These are phyloP conservation scores for Pygmarrhopalites habei DNA, from an alignment of 1,140 invertebrate species.

Conservation along the genomic window DNA sequence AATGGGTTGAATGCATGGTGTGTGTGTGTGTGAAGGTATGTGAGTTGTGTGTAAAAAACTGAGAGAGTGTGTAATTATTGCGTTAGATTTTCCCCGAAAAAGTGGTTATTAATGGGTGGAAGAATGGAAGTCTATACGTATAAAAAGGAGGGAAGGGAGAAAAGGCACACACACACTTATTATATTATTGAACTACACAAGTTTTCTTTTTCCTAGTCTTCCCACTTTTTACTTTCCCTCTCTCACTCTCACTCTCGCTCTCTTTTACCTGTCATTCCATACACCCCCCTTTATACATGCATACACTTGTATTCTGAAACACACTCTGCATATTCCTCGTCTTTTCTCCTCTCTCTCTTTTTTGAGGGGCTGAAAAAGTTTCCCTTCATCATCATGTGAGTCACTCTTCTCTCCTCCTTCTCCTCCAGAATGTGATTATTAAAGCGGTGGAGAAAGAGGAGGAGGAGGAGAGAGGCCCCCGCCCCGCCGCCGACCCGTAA, in stretches of 20 bases:
- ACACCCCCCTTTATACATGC: not conserved
- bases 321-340: too few species aligned
- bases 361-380: not conserved
- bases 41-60: too few species aligned
- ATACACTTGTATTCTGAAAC: not conserved
- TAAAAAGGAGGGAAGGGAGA: not conserved
- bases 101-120: conserved; percentile 12
- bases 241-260: not conserved
- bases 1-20: too few species aligned
- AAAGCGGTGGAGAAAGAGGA: too few species aligned
- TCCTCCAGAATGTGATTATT: too few species aligned
- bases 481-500: too few species aligned
- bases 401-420: not conserved
- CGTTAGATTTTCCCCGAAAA: too few species aligned
- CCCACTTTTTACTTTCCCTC: not conserved
- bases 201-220: not conserved
- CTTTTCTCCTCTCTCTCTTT: not conserved
- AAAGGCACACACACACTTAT: not conserved
- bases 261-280: not conserved
- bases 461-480: too few species aligned
- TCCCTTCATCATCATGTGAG: not conserved
- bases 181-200: conserved; percentile 9
- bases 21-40: too few species aligned
- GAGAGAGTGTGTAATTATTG: too few species aligned
- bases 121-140: not conserved